Base-by-base conservation (phyloP, 2,888 invertebrate species). In the Tiliacea aurago region DNA sequence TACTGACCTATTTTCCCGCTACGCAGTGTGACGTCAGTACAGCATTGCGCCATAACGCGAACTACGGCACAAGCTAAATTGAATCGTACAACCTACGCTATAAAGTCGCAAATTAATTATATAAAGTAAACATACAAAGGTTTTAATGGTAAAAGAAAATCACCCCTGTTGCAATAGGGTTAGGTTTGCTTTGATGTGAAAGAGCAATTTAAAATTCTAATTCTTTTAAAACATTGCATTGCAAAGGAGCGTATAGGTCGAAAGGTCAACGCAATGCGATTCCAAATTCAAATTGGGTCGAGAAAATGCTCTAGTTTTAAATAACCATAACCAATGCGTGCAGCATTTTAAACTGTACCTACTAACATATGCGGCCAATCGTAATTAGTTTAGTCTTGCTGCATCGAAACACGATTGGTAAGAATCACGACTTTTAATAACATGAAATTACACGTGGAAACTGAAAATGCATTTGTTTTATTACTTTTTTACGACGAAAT, bases 21-120 rank as follows among this genome's bases (percentile, higher is more conserved):
- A 94, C 93, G 93, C 93, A 93, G 92, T 91, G 83, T 94, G 94
- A 94, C 94, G 94, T 94, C 93, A 94, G 85, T 85, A 85, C 93
- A 87, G 91, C 93, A 94, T 80, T 94, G 94, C 94, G 94, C 93
- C 89, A 91, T 89, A 88, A 90, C 88, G 85, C 66, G 71, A 66
- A 73, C 65, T 66, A 78, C 78, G 79, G 74, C 76, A 74, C 87
- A 88, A 82, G 84, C 86, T 69, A 89, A 88, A 87, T 81, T 83
- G 83, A 79, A 79, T 84, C 89, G 86, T 92, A 89, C 59, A 0
- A 0, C 2, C 62, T 1, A 33, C 5, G 10, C 2, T 23, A 80
- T 84, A 88, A 84, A 77, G 86, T 77, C 37, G 41, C 76, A 72
- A 78, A 80, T 84, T 62, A 66, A 75, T 70, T 75, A 68, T 10